Evolutionary conservation across 2,888 invertebrate species (phyloP).

Genomic region (Syrista parreyssii): DNA sequence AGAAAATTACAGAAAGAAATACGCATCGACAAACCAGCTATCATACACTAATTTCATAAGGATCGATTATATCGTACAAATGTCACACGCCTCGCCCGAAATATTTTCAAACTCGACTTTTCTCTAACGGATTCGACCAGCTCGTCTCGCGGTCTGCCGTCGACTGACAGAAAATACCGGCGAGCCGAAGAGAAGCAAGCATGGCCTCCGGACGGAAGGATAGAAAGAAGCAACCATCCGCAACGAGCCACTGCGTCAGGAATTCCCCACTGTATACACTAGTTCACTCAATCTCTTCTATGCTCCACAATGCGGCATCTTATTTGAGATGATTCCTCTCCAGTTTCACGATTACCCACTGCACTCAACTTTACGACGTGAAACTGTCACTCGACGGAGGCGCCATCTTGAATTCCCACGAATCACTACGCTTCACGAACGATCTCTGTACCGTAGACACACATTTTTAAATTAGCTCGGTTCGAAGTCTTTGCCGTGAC

Average conservation of each 20-base stretch:
- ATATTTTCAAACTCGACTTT: conserved; percentile 15
- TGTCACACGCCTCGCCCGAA: not conserved
- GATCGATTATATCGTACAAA: not conserved
- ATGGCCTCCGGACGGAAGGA: conserved; percentile 41
- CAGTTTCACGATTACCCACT: not conserved
- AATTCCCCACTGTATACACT: not conserved
- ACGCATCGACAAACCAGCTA: not conserved
- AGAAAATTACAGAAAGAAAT: not conserved
- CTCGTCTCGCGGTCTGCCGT: conserved; percentile 57
- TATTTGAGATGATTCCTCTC: not conserved
- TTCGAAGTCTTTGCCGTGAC: not conserved
- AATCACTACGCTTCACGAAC: not conserved
- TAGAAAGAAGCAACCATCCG: conserved; percentile 46
- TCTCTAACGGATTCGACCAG: conserved; percentile 42
- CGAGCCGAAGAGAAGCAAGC: conserved; percentile 40
- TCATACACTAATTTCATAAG: not conserved
- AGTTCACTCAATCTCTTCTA: not conserved
- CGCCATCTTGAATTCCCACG: not conserved
- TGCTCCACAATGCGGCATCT: not conserved
- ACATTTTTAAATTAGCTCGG: not conserved
- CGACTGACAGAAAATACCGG: conserved; percentile 60
- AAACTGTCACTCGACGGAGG: not conserved
- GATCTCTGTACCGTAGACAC: not conserved
- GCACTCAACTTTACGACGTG: not conserved
- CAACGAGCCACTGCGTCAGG: conserved; percentile 28